Conservation (phyloP, 2,797 vertebrate genomes). For the Tauraco hartlaubi region DNA sequence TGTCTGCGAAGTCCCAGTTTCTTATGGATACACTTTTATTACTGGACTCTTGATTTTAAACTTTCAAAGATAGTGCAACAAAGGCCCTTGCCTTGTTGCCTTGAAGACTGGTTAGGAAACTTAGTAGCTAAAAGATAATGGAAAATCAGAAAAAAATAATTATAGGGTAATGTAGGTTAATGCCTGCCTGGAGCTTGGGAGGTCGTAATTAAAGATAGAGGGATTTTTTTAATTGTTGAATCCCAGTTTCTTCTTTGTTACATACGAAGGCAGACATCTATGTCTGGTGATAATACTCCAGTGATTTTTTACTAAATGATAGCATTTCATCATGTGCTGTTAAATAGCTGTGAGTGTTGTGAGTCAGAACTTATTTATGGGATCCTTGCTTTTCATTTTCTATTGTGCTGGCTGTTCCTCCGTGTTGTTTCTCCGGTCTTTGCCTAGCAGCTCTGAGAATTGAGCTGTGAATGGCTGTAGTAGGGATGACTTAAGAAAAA, state of each 20-base stretch:
- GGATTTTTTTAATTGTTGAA: not conserved
- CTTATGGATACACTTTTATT: not conserved
- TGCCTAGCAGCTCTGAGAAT: not conserved
- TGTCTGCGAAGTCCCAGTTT: not conserved
- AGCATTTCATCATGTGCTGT: not conserved
- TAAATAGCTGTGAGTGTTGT: not conserved
- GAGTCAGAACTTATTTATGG: not conserved
- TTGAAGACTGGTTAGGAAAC: slow-evolving; percentile 6
- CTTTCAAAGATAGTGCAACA: not conserved
- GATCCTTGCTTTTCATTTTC: not conserved
- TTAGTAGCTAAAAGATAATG: slow-evolving; percentile 27
- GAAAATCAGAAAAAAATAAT: slow-evolving; percentile 14
- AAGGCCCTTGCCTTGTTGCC: not conserved
- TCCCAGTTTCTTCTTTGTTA: not conserved
- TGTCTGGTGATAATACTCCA: not conserved
- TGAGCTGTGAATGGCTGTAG: not conserved
- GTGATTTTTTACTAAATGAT: not conserved
- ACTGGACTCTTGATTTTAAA: not conserved
- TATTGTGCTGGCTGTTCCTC: not conserved
- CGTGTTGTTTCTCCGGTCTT: not conserved
- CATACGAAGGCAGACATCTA: not conserved
- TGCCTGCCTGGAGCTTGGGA: slow-evolving; percentile 37
- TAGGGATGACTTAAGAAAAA: not conserved
- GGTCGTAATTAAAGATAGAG: slow-evolving; percentile 20
- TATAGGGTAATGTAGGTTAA: slow-evolving; percentile 31